Conservation (phyloP, 2,888 invertebrate genomes). For the Chironomus riparius region DNA sequence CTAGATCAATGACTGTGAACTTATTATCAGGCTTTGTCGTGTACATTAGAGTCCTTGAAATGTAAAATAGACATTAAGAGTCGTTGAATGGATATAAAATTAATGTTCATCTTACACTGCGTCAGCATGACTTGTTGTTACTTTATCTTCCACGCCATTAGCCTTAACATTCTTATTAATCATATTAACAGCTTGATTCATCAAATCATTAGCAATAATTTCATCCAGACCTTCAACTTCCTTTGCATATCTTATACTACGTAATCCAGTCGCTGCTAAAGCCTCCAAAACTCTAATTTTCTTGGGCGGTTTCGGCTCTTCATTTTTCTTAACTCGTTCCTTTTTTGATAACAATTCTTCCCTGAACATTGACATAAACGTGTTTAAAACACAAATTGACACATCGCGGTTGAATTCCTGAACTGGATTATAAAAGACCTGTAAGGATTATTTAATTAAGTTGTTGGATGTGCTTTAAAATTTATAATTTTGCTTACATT, state of each 20-base stretch:
- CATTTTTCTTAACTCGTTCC: background rate
- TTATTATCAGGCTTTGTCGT: conserved; percentile 56
- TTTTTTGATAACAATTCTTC: conserved; percentile 6
- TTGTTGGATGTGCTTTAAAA: too few species aligned
- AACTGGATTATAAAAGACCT: conserved; percentile 92
- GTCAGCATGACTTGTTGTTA: conserved; percentile 72
- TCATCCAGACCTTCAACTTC: conserved; percentile 75
- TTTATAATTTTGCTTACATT: conserved; percentile 43
- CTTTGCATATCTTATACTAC: conserved; percentile 93
- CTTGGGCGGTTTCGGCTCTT: conserved; percentile 36
- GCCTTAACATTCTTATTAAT: conserved; percentile 70
- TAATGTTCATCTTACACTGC: conserved; percentile 60
- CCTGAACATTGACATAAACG: conserved; percentile 44
- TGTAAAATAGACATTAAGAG: conserved; percentile 11
- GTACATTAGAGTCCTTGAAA: conserved; percentile 74
- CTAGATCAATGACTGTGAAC: conserved; percentile 88
- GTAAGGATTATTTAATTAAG: too few species aligned
- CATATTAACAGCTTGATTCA: conserved; percentile 70
- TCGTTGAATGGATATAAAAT: background rate
- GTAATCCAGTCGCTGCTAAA: conserved; percentile 86
- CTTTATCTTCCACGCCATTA: conserved; percentile 65
- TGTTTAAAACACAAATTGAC: conserved; percentile 62
- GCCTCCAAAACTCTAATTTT: conserved; percentile 79
- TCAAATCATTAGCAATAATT: conserved; percentile 88
- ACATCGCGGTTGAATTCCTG: conserved; percentile 98